Evolutionary conservation across 2,888 invertebrate genomes (phyloP), one percentile per base, ranked within the genome.

Genomic region (Sarcophaga caerulescens): DNA sequence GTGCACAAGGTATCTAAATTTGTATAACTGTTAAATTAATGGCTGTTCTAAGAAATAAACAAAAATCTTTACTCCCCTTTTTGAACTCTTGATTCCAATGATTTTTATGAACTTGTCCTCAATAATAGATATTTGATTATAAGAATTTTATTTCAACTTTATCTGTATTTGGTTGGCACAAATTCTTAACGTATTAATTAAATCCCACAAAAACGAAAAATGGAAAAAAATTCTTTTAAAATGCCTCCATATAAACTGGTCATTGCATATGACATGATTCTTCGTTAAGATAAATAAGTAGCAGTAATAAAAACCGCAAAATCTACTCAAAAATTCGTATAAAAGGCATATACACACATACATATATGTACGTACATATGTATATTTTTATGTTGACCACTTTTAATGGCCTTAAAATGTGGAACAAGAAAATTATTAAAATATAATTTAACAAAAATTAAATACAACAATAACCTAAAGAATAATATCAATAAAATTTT

Each of bases 401-500:
- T 35, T 35, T 35, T 35, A 35, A 35, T 35, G 35, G 35, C 8
- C 35, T 35, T 35, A 35, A 35, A 35, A 35, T 35, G 8, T 35
- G 35, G 35, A 35, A 35, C 35, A 35, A 35, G 79, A 82, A 82
- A 82, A 76, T 76, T 84, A 80, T 85, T 85, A 80, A 85, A 82
- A 80, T 63, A 83, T 79, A 85, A 82, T 85, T 85, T 80, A 63
- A 81, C 68, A 47, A 44, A 66, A 87, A 79, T 59, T 65, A 78
- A 75, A 82, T 62, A 74, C 52, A 81, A 79, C 45, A 62, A 59
- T 45, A 12, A 68, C 59, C 3, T 57, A n/a, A 75, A 47, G n/a
- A 68, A 52, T 79, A 80, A 84, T 75, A 75, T 25, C 66, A 70
- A 86, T 81, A 87, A 81, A 85, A 87, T 74, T 80, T 79, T 81